Conservation (phyloP, 2,888 invertebrate genomes). For the Dasypolia templi region DNA sequence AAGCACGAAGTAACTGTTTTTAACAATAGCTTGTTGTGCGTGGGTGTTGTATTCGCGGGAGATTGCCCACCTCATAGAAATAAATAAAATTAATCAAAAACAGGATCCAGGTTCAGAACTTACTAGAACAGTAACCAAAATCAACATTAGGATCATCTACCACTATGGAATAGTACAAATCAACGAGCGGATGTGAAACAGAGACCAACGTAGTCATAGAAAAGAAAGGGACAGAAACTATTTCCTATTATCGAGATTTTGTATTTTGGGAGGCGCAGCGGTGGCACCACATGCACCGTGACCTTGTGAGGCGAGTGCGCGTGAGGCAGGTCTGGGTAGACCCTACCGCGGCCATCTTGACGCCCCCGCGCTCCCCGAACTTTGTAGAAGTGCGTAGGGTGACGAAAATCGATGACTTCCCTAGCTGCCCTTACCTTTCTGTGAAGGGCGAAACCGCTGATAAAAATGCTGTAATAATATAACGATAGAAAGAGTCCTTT, state of each 20-base stretch:
- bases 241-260: constrained; percentile 82
- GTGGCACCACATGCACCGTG: constrained; percentile 83
- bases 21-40: not conserved
- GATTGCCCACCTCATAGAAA: not conserved
- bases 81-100: not conserved
- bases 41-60: not conserved
- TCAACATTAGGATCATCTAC: constrained; percentile 75
- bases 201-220: constrained; percentile 69
- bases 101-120: not conserved
- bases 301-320: constrained; percentile 84
- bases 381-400: constrained; percentile 77
- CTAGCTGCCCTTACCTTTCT: constrained; percentile 81
- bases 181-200: constrained; percentile 76
- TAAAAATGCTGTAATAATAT: constrained; percentile 72
- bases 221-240: constrained; percentile 75
- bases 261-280: constrained; percentile 85
- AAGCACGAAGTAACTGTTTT: constrained; percentile 7
- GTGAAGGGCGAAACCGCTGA: constrained; percentile 82
- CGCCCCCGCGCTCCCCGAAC: constrained; percentile 80
- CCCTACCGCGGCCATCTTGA: constrained; percentile 82
- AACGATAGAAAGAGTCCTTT: constrained; percentile 47
- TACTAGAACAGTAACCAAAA: constrained; percentile 43
- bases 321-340: constrained; percentile 87
- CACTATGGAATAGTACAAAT: constrained; percentile 79
- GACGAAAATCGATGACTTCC: constrained; percentile 89